Base-by-base conservation (phyloP, 2,888 invertebrate species). In the Sabatieria punctata region DNA sequence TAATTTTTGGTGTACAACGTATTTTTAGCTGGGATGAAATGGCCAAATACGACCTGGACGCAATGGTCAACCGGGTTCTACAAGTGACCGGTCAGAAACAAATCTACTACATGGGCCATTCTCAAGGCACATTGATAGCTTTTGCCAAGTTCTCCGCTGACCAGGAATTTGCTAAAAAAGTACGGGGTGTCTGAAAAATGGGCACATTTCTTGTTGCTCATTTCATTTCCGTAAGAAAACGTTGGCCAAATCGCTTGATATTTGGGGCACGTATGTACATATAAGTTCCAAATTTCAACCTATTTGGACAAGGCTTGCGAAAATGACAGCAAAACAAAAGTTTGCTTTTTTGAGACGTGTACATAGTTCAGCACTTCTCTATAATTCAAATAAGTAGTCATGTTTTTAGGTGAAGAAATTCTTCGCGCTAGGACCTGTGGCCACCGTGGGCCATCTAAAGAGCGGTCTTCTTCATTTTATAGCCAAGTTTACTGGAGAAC, bases 21-120 rank as follows among this genome's bases (percentile, higher is more conserved):
- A 23, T 22, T 23, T 42, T 27, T 62, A 84, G 84, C 57, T 89
- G 80, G 73, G n/a, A n/a, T n/a, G n/a, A n/a, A n/a, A n/a, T n/a
- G n/a, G n/a, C n/a, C n/a, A n/a, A n/a, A n/a, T n/a, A 80, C 60
- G 89, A 91, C 67, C 62, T 88, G 45, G 85, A 89, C n/a, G 81
- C 85, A 0, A 77, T 75, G 52, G 75, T 89, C 48, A 78, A 85
- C 61, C 78, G 80, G 57, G 70, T 78, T 23, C 63, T 75, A 36
- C 61, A 68, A 2, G 54, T 50, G 2, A 78, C 81, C 0, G 72
- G 73, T 0, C 68, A 72, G 22, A 54, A 71, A 1, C 68, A 76
- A 42, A 57, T 85, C 0, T 73, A 76, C 54, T 88, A 85, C 63
- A 70, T 85, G 27, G 88, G 86, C 0, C 85, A 86, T 66, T 86